phyloP scores from a whole-genome alignment of 2,113 vertebrate genomes.

The Amblyornis subalaris region DNA sequence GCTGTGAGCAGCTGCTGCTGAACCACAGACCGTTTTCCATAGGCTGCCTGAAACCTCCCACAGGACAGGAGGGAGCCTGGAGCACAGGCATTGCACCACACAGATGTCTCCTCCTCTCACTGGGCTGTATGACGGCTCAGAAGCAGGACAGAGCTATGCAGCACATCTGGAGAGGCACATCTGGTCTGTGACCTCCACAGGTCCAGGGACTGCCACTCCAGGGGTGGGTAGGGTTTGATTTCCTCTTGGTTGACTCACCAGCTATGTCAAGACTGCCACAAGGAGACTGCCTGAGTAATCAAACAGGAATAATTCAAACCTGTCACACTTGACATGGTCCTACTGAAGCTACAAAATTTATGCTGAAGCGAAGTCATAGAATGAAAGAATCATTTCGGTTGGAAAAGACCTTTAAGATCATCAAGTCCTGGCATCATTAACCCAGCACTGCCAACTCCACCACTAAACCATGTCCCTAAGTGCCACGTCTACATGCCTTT shows the following conservation, averaged over 20 bases:
- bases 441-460: background rate
- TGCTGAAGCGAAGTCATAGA: background rate
- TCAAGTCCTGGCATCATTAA: background rate
- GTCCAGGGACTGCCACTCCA: background rate
- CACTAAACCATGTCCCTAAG: background rate
- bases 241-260: background rate
- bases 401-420: background rate
- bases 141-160: background rate
- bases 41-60: background rate
- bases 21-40: background rate
- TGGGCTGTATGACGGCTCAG: accelerated
- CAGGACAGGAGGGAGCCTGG: background rate
- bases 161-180: background rate
- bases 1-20: background rate
- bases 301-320: background rate
- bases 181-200: background rate
- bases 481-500: background rate
- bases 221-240: accelerated
- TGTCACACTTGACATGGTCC: accelerated
- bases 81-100: accelerated
- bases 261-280: accelerated
- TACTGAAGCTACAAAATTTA: background rate
- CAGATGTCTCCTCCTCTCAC: background rate
- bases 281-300: background rate
- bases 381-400: background rate